Evolutionary conservation across 2,113 vertebrate genomes (phyloP).

Genomic region (Xyrauchen texanus): DNA sequence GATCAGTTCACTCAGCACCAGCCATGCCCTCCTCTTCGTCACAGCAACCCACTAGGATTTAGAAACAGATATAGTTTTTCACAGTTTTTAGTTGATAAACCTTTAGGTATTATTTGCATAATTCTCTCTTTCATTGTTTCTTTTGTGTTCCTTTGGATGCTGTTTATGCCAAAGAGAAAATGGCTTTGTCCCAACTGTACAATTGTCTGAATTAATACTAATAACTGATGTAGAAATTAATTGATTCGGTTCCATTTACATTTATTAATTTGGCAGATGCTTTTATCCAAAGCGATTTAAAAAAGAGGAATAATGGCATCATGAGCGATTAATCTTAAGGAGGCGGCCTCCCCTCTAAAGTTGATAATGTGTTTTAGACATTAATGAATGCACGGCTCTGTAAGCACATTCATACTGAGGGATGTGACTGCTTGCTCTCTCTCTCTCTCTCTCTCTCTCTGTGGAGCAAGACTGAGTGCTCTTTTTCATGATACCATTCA

Average conservation of each 20-base stretch:
- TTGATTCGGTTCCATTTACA: slow-evolving; percentile 4
- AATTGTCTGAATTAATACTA: slow-evolving; percentile 46
- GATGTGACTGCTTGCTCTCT: background rate
- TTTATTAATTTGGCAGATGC: too few species aligned
- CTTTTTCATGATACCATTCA: slow-evolving; percentile 24
- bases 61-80: background rate
- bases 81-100: background rate
- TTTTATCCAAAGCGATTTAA: too few species aligned
- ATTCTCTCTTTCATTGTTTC: slow-evolving; percentile 9
- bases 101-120: slow-evolving; percentile 12
- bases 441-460: background rate
- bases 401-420: slow-evolving; percentile 34
- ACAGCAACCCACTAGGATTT: too few species aligned
- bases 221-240: slow-evolving; percentile 36
- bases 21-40: too few species aligned
- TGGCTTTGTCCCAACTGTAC: slow-evolving; percentile 34
- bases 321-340: too few species aligned
- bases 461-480: slow-evolving; percentile 15
- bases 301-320: too few species aligned
- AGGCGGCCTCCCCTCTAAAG: background rate
- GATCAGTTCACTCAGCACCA: too few species aligned
- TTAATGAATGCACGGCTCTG: slow-evolving; percentile 45
- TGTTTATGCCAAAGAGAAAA: slow-evolving; percentile 21
- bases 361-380: slow-evolving; percentile 38
- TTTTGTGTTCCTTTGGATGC: slow-evolving; percentile 5